Base-by-base conservation (phyloP, 2,888 invertebrate species). In the Tetrapedia diversipes region DNA sequence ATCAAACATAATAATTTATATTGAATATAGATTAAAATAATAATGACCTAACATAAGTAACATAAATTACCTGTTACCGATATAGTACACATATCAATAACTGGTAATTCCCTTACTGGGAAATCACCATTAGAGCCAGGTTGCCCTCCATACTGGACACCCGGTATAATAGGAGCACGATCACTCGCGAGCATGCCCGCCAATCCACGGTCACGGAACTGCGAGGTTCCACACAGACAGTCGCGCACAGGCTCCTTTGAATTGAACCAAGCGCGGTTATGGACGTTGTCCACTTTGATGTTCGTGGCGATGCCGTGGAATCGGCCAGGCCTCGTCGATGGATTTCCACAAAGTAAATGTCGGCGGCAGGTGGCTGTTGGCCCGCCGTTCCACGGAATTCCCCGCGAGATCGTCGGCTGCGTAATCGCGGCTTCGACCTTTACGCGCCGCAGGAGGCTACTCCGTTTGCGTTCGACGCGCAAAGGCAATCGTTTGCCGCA, bases 291-390 rank as follows among this genome's bases (percentile, higher is more conserved):
- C 83, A 88, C 88, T 88, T 88, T 88, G 88, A 87, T 86, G 87
- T 88, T 79, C 77, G 69, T 74, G 64, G 76, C 75, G 79, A 80
- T 70, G 76, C 81, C 77, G 60, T 84, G 71, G 77, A 77, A 84
- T 84, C 82, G 84, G 81, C 54, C 74, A 64, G 41, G 57, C 68
- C 56, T 77, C 77, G 82, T 78, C 79, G 84, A 82, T 86, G 83
- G 85, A 87, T 87, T 88, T 87, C 85, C 85, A 83, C 86, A 85
- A 87, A 85, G 84, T 85, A 86, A 87, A 87, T 83, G 87, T 86
- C 87, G 86, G 84, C 80, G 83, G 85, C 87, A 86, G 84, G 81
- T 79, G 82, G 74, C 74, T 56, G 70, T 47, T 22, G 41, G 49
- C 47, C 64, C 64, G 56, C 60, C 66, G 22, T 45, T 54, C 61